Conservation (phyloP, 2,797 vertebrate genomes). For the Cossypha heuglini region DNA sequence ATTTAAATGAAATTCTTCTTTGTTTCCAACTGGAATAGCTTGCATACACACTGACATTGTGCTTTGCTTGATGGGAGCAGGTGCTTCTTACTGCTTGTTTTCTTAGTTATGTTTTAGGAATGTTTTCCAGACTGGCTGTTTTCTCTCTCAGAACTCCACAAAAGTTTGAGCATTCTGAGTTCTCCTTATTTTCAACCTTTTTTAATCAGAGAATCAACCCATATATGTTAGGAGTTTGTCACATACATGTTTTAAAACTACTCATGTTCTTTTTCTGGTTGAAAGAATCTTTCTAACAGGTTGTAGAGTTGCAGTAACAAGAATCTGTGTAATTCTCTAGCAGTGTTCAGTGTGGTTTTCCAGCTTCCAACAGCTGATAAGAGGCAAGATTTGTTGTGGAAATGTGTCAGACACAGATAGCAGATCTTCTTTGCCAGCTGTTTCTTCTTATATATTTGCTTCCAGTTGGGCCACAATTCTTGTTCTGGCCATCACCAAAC, state of each 20-base stretch:
- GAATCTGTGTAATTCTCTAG: background rate
- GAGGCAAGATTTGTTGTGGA: background rate
- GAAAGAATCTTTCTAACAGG: background rate
- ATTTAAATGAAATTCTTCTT: background rate
- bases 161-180: background rate
- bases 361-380: background rate
- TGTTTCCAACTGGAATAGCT: background rate
- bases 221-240: background rate
- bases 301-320: background rate
- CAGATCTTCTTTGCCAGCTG: background rate
- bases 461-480: background rate
- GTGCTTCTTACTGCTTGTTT: background rate
- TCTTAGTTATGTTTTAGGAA: background rate
- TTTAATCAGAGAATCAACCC: background rate
- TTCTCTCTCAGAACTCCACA: background rate
- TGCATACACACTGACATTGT: background rate
- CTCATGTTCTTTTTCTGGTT: rapidly evolving
- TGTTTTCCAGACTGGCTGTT: background rate
- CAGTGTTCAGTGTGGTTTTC: background rate
- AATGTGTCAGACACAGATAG: background rate
- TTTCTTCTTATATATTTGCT: background rate
- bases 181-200: background rate
- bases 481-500: background rate
- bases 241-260: background rate
- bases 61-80: background rate